Evolutionary conservation across 2,113 vertebrate genomes (phyloP).

Genomic region (Oriolus oriolus): DNA sequence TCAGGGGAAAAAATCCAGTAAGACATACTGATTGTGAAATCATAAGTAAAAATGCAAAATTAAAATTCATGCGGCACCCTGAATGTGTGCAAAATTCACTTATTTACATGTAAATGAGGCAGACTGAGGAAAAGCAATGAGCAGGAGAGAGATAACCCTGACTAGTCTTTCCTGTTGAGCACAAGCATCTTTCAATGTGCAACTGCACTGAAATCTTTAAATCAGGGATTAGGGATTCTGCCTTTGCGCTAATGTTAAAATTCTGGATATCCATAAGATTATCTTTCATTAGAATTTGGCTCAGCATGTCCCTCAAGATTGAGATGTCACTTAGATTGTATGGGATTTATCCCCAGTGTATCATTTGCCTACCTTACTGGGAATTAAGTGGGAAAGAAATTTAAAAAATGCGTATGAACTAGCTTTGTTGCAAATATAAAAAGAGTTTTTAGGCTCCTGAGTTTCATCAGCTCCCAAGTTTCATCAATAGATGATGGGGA

Average conservation of each 20-base stretch:
- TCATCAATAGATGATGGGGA: background rate
- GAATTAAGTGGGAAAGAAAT: background rate
- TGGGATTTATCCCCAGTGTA: background rate
- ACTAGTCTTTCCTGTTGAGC: background rate
- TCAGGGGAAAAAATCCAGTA: background rate
- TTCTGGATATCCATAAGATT: background rate
- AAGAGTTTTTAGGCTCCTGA: background rate
- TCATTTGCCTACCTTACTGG: background rate
- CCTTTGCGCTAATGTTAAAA: background rate
- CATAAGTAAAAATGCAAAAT: background rate
- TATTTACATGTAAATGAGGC: conserved; percentile 15
- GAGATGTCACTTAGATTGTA: background rate
- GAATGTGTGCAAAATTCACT: background rate
- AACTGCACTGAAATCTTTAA: background rate
- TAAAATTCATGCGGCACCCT: background rate
- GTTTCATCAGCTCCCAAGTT: background rate
- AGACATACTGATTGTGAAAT: background rate
- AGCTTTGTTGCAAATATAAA: background rate
- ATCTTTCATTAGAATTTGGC: background rate
- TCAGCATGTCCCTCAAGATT: background rate
- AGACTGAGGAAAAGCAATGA: background rate
- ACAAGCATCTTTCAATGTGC: background rate
- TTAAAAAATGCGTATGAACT: background rate
- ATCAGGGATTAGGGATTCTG: background rate
- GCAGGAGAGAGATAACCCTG: background rate